Evolutionary conservation across 2,797 vertebrate genomes (phyloP), one percentile per base, ranked within the genome.

Genomic region (Acipenser oxyrinchus): DNA sequence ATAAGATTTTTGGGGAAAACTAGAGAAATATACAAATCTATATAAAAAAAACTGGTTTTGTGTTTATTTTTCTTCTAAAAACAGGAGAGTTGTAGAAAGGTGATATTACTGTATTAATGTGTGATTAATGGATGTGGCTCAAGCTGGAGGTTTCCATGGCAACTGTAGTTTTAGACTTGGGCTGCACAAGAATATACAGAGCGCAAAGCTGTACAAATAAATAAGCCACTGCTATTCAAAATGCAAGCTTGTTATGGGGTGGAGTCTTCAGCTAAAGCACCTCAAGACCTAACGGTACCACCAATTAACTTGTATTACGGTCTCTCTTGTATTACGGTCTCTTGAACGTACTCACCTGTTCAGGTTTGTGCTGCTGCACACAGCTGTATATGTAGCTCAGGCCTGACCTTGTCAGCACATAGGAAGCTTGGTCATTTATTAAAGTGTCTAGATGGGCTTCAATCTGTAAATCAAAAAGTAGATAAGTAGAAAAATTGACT

Each of bases 401-500:
- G 59, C 95, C 95, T 5, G 91, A 90, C 78, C 92, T 90, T 49
- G 93, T 96, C 80, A 99, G 83, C 65, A 99, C 94, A 0, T 90
- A 97, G 62, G 95, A 96, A 0, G 97, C 96, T 79, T 99, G 95
- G 78, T 99, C 97, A 53, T 97, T 99, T 86, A 98, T 94, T 63
- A 99, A 89, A 1, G 96, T 99, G 85, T 99, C 97, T 76, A 98
- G 88, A 78, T 99, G 97, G 73, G 96, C 97, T 84, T 99, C 97
- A 63, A 99, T 96, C 97, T 99, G 71, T 10, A 62, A 51, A 18
- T 1, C 3, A 11, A 49, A n/a, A 18, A 49, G 15, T 10, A 62
- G 10, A 49, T 10, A 62, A 18, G 2, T 37, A 37, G 23, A 37
- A 37, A 48, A 10, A 58, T 18, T 18, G 15, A 18, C 3, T 12